Conservation (phyloP, 2,113 vertebrate genomes). For the Trichomycterus rosablanca region DNA sequence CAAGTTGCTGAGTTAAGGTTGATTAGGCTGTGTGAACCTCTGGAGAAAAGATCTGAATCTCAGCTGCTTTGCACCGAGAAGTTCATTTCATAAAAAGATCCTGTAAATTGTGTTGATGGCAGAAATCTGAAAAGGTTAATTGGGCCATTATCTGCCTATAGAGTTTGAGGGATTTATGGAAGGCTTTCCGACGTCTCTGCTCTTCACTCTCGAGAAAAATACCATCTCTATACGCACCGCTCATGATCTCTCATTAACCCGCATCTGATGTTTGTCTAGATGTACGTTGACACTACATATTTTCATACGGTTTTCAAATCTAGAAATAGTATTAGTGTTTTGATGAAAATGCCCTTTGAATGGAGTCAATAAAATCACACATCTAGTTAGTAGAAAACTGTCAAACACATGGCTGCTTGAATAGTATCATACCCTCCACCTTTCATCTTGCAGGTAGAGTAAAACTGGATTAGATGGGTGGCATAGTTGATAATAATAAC, state of each 20-base stretch:
- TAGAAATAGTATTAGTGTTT: too few relatives aligned
- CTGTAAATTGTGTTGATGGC: slow-evolving; percentile 65
- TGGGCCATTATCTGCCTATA: slow-evolving; percentile 72
- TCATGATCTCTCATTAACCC: slow-evolving; percentile 21
- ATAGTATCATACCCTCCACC: too few relatives aligned
- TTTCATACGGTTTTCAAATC: too few relatives aligned
- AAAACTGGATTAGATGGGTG: too few relatives aligned
- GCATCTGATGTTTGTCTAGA: too few relatives aligned
- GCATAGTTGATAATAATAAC: too few relatives aligned
- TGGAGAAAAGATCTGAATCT: slow-evolving; percentile 30
- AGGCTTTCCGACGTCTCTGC: slow-evolving; percentile 52
- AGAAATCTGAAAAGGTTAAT: slow-evolving; percentile 77
- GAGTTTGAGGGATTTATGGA: slow-evolving; percentile 74
- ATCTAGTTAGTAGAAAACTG: too few relatives aligned
- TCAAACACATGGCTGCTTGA: too few relatives aligned
- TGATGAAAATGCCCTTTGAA: too few relatives aligned
- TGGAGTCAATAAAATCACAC: too few relatives aligned
- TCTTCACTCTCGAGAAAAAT: slow-evolving; percentile 39
- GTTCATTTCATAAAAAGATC: slow-evolving; percentile 62
- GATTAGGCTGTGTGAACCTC: slow-evolving; percentile 22
- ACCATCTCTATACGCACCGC: slow-evolving; percentile 29
- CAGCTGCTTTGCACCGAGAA: slow-evolving; percentile 43
- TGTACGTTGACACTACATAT: too few relatives aligned
- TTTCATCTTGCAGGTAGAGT: too few relatives aligned
- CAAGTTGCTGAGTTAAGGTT: background rate